Evolutionary conservation across 2,888 invertebrate genomes (phyloP).

Genomic region (Alentia gelatinosa): DNA sequence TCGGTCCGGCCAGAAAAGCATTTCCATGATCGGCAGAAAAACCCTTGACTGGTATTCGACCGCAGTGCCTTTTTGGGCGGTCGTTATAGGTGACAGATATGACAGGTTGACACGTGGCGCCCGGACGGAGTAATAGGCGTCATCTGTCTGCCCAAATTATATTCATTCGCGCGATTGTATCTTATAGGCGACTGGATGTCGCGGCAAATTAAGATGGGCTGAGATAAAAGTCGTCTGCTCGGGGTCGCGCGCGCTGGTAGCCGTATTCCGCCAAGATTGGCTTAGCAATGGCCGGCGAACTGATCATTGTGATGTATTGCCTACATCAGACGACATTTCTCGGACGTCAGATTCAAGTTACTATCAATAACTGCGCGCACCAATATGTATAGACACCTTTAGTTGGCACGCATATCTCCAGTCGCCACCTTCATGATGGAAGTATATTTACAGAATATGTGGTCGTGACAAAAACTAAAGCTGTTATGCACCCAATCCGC

Average conservation of each 20-base stretch:
- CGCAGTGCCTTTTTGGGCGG: not conserved
- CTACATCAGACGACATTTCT: not conserved
- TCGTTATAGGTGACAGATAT: constrained; percentile 36
- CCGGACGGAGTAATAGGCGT: not conserved
- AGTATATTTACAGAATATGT: no score
- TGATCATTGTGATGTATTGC: constrained; percentile 39
- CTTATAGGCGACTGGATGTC: constrained; percentile 20
- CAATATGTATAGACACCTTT: not conserved
- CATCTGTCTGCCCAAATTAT: constrained; percentile 33
- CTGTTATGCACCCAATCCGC: no score
- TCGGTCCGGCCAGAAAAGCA: not conserved
- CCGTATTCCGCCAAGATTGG: constrained; percentile 26
- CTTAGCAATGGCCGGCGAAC: not conserved
- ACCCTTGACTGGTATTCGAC: not conserved
- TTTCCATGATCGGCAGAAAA: not conserved
- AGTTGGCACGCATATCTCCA: no score
- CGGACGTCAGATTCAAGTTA: constrained; percentile 29
- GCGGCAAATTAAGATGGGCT: constrained; percentile 33
- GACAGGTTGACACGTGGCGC: not conserved
- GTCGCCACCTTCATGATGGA: no score
- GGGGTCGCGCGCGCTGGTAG: not conserved
- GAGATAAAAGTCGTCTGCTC: not conserved
- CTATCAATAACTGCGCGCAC: constrained; percentile 30
- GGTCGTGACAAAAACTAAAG: no score
- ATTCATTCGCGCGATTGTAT: constrained; percentile 47